Evolutionary conservation across 2,888 invertebrate genomes (phyloP).

Genomic region (Drosophila falleni): DNA sequence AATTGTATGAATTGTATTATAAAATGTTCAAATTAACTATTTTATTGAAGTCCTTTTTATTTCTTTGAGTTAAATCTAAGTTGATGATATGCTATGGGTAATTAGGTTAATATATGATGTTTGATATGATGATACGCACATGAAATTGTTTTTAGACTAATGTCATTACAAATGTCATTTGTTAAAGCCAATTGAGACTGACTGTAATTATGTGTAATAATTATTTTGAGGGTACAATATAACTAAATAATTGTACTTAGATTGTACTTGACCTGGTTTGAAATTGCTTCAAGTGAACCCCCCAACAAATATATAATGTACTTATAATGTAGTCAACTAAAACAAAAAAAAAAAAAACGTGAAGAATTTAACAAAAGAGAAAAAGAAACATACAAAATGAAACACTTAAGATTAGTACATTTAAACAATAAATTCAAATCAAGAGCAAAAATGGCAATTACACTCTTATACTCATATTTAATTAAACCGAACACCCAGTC

Average conservation of each 20-base stretch:
- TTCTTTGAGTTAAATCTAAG: background rate
- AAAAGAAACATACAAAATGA: conserved; percentile 25
- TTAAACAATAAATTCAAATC: conserved; percentile 49
- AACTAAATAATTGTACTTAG: conserved; percentile 29
- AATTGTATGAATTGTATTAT: background rate
- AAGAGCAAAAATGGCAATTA: conserved; percentile 42
- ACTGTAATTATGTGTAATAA: conserved; percentile 77
- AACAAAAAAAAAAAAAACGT: conserved; percentile 34
- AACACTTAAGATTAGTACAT: conserved; percentile 63
- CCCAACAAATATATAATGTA: conserved; percentile 46
- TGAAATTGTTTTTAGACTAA: conserved; percentile 75
- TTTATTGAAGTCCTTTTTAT: conserved; percentile 6
- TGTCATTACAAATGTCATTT: conserved; percentile 77
- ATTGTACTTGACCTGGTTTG: conserved; percentile 56
- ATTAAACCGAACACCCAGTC: conserved; percentile 14
- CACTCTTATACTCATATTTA: conserved; percentile 42
- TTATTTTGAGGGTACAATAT: conserved; percentile 50
- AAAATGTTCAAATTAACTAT: background rate
- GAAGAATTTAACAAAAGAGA: conserved; percentile 55
- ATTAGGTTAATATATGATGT: conserved; percentile 31
- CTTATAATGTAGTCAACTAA: conserved; percentile 31
- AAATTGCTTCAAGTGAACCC: conserved; percentile 58
- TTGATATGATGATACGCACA: conserved; percentile 53
- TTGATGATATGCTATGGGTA: conserved; percentile 1
- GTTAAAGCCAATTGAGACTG: conserved; percentile 79